Evolutionary conservation across 2,888 invertebrate species (phyloP), one percentile per base, ranked within the genome.

Genomic region (Drosophila antonietae): DNA sequence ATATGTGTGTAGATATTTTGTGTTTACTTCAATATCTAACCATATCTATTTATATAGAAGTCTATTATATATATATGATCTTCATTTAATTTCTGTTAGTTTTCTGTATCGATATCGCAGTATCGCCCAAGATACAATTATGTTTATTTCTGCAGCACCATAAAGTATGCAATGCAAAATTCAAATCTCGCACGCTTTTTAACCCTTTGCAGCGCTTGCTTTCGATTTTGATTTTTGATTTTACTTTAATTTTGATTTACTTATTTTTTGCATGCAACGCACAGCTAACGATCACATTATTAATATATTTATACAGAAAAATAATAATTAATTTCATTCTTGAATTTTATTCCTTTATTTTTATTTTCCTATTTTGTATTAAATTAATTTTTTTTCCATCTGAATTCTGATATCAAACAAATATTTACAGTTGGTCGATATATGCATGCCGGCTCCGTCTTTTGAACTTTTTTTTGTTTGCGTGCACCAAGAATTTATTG

Each of bases 371-470:
- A 46, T 46, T 61, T 28, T 28, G 28, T 28, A 28, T 28, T 28
- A 28, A 28, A 28, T 28, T 6, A 28, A 28, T 28, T 28, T 28
- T 66, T 73, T 64, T 73, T 68, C 2, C 2, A 68, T 71, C 62
- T 75, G 62, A 75, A 75, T 68, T 75, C 67, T 82, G 82, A 83
- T 84, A 89, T 75, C 84, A 83, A 89, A 73, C 72, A 89, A 83
- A 91, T 92, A 91, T 93, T 93, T 93, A 77, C 93, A 93, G 93
- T 93, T 93, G 93, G 93, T 93, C 93, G 93, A 92, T 93, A 91
- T 93, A 93, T 93, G 93, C 93, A 93, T 93, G 93, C 93, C 91
- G 93, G 93, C 92, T 93, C 93, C 93, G 93, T 93, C 91, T 93
- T 93, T 92, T 93, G 91, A 91, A 93, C 86, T 87, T 89, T 82